These are phyloP conservation scores for Agrochola lota DNA, from an alignment of 2,888 invertebrate species.

Conservation along the genomic window DNA sequence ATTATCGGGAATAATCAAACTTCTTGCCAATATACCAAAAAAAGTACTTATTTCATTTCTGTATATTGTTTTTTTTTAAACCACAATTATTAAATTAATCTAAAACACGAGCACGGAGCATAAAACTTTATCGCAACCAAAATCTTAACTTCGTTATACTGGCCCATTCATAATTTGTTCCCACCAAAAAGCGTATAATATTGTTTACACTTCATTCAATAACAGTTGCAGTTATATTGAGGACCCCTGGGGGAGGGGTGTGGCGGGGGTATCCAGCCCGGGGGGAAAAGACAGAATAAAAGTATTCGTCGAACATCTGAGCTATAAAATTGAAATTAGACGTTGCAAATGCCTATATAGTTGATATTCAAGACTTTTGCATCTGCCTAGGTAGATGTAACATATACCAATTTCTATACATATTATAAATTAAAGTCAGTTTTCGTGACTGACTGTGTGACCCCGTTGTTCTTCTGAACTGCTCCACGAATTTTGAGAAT, in stretches of 20 bases:
- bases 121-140: conserved; percentile 43
- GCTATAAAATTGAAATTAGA: conserved; percentile 57
- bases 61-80: not conserved
- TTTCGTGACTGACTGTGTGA: not conserved
- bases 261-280: conserved; percentile 29
- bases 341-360: conserved; percentile 43
- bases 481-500: not conserved
- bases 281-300: conserved; percentile 42
- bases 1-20: not conserved
- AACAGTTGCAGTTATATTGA: conserved; percentile 34
- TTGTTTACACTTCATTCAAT: conserved; percentile 61
- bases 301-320: conserved; percentile 46
- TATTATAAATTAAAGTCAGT: not conserved
- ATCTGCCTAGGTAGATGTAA: conserved; percentile 15
- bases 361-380: conserved; percentile 46
- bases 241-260: conserved; percentile 21
- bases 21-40: not conserved
- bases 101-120: conserved; percentile 18
- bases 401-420: not conserved
- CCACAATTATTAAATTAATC: conserved; percentile 3
- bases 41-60: not conserved
- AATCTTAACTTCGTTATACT: conserved; percentile 45
- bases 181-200: conserved; percentile 39
- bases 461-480: not conserved
- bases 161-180: conserved; percentile 52